Evolutionary conservation across 1,140 invertebrate genomes (phyloP).

Genomic region (Diprion similis): DNA sequence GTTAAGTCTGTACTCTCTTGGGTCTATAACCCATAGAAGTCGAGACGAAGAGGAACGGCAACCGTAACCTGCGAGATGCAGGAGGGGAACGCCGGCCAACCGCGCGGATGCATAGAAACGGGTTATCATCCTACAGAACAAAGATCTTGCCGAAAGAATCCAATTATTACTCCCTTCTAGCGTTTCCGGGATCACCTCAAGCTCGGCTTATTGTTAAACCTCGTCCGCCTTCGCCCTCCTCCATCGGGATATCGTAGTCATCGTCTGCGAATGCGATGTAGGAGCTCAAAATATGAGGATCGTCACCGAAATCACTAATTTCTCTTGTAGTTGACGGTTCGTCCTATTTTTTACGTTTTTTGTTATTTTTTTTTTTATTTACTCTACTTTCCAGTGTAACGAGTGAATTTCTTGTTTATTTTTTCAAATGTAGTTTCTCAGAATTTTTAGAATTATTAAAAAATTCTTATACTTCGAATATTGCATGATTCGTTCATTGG

Average conservation of each 20-base stretch:
- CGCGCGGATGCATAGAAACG: slow-evolving; percentile 21
- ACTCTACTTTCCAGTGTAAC: not conserved
- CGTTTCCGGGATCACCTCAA: not conserved
- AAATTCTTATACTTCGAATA: too few relatives aligned
- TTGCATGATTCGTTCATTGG: too few relatives aligned
- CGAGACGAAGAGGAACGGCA: not conserved
- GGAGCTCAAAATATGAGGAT: too few relatives aligned
- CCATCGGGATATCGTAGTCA: too few relatives aligned
- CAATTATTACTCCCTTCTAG: not conserved
- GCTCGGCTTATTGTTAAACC: too few relatives aligned
- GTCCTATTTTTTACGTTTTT: not conserved
- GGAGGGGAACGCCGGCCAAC: too few relatives aligned
- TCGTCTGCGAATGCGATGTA: too few relatives aligned
- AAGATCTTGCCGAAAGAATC: not conserved
- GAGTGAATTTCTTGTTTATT: too few relatives aligned
- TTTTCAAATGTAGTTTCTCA: too few relatives aligned
- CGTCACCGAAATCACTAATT: not conserved
- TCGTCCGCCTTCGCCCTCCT: too few relatives aligned
- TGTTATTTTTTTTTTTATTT: slow-evolving; percentile 1
- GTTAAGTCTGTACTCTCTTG: slow-evolving; percentile 29
- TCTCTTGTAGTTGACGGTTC: not conserved
- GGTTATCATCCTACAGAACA: slow-evolving; percentile 31
- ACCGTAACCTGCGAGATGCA: not conserved
- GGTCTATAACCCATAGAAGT: slow-evolving; percentile 40
- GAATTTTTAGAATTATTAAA: too few relatives aligned